Conservation (phyloP, 2,113 vertebrate genomes). For the Notarius lentiginosus region DNA sequence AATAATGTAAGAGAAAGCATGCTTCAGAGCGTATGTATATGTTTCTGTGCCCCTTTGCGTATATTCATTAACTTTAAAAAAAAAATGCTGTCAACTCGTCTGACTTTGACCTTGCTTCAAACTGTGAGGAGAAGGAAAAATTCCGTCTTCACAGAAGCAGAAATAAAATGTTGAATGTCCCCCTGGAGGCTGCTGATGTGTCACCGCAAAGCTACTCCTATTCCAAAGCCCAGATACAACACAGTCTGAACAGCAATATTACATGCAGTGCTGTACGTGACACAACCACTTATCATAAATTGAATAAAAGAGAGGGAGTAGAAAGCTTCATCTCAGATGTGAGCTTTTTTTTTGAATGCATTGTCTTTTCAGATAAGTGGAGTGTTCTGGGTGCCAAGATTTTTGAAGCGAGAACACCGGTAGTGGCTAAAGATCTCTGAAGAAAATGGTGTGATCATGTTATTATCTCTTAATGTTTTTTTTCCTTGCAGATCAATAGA, state of each 20-base stretch:
- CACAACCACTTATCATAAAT: constrained; percentile 84
- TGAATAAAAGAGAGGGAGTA: constrained; percentile 65
- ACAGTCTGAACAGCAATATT: constrained; percentile 63
- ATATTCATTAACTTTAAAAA: constrained; percentile 72
- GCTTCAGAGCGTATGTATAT: not conserved
- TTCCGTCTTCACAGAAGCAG: constrained; percentile 65
- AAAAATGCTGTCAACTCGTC: constrained; percentile 72
- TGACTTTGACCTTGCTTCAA: constrained; percentile 73
- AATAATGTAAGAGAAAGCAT: not conserved
- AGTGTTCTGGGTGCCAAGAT: not conserved
- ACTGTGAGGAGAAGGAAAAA: constrained; percentile 59
- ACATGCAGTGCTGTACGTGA: constrained; percentile 79
- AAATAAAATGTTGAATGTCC: constrained; percentile 65
- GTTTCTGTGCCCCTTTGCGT: constrained; percentile 14
- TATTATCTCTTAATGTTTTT: not conserved
- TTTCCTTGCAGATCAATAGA: not conserved
- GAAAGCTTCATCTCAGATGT: constrained; percentile 71
- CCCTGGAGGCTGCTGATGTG: constrained; percentile 62
- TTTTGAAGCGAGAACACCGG: not conserved
- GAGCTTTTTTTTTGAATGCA: constrained; percentile 40
- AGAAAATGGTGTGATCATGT: not conserved
- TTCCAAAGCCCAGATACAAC: constrained; percentile 68
- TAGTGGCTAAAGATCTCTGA: not conserved
- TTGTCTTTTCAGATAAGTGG: not conserved
- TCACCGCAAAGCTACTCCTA: constrained; percentile 65